A percentile compares a stretch with the other conserved stretches of the same genome.
phyloP scores from a whole-genome alignment of 2,113 vertebrate species.

The Bombycilla garrulus region DNA sequence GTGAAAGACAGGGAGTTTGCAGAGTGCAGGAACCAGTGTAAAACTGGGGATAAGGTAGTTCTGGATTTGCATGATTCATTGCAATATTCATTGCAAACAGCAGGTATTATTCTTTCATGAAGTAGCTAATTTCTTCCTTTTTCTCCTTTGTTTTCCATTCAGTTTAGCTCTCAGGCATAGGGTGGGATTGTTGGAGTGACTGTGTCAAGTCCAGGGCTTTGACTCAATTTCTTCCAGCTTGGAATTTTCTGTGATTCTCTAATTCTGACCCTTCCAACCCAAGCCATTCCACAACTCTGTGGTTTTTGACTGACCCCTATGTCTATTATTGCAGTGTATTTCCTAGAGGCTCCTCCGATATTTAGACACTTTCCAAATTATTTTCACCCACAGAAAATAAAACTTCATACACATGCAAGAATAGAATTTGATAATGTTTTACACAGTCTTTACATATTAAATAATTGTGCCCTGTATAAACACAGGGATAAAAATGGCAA shows the following conservation, averaged over 20 bases:
- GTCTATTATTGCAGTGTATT: not conserved
- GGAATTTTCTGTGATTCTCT: not conserved
- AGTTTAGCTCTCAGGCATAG: not conserved
- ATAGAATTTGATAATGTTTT: not conserved
- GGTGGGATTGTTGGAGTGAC: not conserved
- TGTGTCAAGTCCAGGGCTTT: not conserved
- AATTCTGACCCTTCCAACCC: not conserved
- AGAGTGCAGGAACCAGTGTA: not conserved
- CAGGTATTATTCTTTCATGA: not conserved
- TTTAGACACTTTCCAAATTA: not conserved
- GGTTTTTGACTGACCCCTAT: not conserved
- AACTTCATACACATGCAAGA: not conserved
- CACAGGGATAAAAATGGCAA: not conserved
- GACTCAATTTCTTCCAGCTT: not conserved
- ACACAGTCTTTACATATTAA: not conserved
- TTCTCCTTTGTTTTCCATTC: not conserved
- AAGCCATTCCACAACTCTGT: not conserved
- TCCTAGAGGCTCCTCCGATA: not conserved
- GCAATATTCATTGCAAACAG: not conserved
- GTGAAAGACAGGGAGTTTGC: not conserved
- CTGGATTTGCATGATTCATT: not conserved
- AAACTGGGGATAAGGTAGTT: not conserved
- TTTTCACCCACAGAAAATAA: not conserved
- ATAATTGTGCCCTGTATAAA: not conserved
- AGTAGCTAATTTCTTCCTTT: not conserved